Evolutionary conservation across 2,797 vertebrate species (phyloP).

Genomic region (Hippocampus kuda): DNA sequence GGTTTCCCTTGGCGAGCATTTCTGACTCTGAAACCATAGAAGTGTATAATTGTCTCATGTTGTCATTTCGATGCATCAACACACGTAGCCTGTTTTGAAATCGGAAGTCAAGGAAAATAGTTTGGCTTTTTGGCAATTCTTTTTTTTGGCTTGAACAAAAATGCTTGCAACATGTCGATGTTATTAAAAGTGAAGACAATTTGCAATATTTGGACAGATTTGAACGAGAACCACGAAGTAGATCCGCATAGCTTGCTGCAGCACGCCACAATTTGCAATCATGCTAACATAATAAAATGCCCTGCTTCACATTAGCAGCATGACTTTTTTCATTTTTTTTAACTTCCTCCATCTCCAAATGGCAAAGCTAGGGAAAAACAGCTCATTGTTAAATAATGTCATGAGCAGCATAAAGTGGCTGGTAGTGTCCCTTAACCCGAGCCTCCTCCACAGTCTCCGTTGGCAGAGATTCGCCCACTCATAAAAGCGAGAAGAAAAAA

Average conservation of each 20-base stretch:
- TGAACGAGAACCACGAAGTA: not conserved
- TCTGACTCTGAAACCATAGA: not conserved
- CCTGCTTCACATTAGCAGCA: not conserved
- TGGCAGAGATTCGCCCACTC: slow-evolving; percentile 72
- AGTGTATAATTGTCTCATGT: not conserved
- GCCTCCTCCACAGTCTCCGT: slow-evolving; percentile 67
- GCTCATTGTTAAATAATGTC: no score
- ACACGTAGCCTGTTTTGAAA: not conserved
- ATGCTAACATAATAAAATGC: no score
- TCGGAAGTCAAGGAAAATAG: not conserved
- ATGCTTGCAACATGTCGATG: not conserved
- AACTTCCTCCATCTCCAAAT: not conserved
- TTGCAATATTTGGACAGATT: not conserved
- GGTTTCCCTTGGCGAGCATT: not conserved
- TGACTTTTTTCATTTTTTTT: not conserved
- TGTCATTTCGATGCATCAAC: not conserved
- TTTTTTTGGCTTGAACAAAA: not conserved
- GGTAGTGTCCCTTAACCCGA: slow-evolving; percentile 20
- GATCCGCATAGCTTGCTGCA: not conserved
- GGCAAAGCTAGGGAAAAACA: no score
- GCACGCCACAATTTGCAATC: not conserved
- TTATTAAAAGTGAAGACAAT: not conserved
- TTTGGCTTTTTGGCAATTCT: not conserved
- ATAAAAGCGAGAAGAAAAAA: slow-evolving; percentile 76
- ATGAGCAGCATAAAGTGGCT: not conserved